A percentile compares a stretch with the other conserved stretches of the same genome.
Conservation (phyloP, 2,797 vertebrate genomes). For the Onychomys arenicola region DNA sequence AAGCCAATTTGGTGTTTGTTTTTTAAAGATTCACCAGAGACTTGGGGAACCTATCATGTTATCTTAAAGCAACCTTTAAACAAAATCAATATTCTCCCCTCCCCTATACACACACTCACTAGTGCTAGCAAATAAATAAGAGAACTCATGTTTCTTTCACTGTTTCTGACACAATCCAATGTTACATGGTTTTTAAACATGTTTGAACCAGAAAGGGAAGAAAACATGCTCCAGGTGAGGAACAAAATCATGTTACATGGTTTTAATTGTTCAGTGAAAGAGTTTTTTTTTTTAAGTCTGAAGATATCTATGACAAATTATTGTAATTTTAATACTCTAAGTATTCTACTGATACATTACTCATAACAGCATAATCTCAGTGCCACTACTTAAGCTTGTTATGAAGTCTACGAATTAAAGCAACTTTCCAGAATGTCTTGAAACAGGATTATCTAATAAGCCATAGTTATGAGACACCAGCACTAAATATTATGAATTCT, state of each 20-base stretch:
- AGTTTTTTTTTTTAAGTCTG: not conserved
- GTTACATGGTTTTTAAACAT: not conserved
- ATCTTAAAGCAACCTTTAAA: slow-evolving; percentile 25
- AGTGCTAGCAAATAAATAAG: not conserved
- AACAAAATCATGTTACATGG: not conserved
- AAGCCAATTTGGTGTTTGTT: slow-evolving; percentile 4
- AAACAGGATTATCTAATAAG: slow-evolving; percentile 1
- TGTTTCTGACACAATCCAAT: not conserved
- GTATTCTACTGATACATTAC: not conserved
- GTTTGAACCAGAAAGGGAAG: too few relatives aligned
- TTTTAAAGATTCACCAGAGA: slow-evolving; percentile 24
- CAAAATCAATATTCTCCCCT: not conserved
- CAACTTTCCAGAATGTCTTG: not conserved
- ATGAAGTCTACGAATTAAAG: not conserved
- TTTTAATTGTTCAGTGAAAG: not conserved
- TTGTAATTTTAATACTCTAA: slow-evolving; percentile 13
- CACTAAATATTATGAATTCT: not conserved
- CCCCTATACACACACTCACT: not conserved
- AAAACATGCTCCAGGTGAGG: too few relatives aligned
- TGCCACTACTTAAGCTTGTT: not conserved
- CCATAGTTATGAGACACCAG: not conserved
- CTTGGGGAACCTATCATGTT: not conserved
- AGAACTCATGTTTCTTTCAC: not conserved
- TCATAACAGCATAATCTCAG: not conserved
- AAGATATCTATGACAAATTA: not conserved